Evolutionary conservation across 2,113 vertebrate genomes (phyloP).

Genomic region (Hyperoodon ampullatus): DNA sequence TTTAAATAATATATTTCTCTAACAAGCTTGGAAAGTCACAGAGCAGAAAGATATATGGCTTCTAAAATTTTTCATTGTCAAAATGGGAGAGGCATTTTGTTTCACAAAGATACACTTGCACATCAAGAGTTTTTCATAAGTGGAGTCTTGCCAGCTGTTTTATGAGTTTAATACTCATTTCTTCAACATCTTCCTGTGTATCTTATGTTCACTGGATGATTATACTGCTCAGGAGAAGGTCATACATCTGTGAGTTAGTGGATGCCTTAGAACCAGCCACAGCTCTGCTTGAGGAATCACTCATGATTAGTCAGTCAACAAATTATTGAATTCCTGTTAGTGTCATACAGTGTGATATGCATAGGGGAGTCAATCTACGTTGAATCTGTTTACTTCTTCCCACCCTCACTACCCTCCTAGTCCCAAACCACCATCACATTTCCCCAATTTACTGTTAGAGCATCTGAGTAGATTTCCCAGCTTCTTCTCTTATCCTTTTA

Average conservation of each 20-base stretch:
- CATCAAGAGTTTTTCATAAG: conserved; percentile 48
- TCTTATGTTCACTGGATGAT: not conserved
- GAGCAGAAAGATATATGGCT: conserved; percentile 53
- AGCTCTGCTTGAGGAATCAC: not conserved
- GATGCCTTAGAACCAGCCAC: not conserved
- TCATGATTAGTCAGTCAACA: not conserved
- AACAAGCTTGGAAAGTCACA: conserved; percentile 59
- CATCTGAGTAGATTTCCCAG: not conserved
- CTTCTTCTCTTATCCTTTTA: not conserved
- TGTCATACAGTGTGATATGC: not conserved
- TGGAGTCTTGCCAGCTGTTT: conserved; percentile 23
- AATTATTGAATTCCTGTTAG: not conserved
- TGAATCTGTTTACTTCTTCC: not conserved
- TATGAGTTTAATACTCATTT: conserved; percentile 30
- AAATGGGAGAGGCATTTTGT: conserved; percentile 63
- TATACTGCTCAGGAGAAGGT: not conserved
- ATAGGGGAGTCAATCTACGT: not conserved
- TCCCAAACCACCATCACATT: not conserved
- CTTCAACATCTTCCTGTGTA: not conserved
- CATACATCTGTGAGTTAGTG: not conserved
- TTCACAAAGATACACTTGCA: conserved; percentile 54
- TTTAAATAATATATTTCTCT: conserved; percentile 76
- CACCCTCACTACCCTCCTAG: not conserved
- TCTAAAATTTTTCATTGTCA: conserved; percentile 69
- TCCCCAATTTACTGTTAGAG: not conserved